Percentiles rank a stretch among this genome's conserved stretches.
These are phyloP conservation scores for Cyclargus thomasi DNA, from an alignment of 1,140 invertebrate genomes.

Conservation along the genomic window DNA sequence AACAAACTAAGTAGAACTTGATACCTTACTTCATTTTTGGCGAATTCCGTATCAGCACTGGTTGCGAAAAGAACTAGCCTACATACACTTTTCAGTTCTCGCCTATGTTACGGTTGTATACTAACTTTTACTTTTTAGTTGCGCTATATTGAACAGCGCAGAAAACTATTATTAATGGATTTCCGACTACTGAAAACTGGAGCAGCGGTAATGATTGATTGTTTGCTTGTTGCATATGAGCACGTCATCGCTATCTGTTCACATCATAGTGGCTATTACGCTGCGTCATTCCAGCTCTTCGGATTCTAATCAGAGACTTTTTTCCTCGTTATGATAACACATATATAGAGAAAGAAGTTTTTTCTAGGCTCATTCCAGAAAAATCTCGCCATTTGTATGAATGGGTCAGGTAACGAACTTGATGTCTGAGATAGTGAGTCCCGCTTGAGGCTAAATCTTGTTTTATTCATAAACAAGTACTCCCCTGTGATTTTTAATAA, in stretches of 20 bases:
- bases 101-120: no score
- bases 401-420: neutral
- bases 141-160: neutral
- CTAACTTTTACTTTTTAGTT: neutral
- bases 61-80: no score
- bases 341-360: neutral
- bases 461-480: neutral
- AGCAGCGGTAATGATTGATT: neutral
- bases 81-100: no score
- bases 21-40: no score
- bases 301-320: neutral
- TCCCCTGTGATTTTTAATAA: neutral
- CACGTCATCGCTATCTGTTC: neutral
- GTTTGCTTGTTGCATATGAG: neutral
- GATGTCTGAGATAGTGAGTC: neutral
- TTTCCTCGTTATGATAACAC: neutral
- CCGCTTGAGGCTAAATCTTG: neutral
- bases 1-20: no score
- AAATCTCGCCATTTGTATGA: neutral
- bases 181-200: neutral
- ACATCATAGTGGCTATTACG: neutral
- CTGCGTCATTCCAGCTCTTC: neutral
- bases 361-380: neutral
- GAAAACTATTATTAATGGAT: neutral
- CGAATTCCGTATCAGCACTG: no score